Conservation (phyloP, 2,113 vertebrate species). For the Cyphomyrus plagiostoma region DNA sequence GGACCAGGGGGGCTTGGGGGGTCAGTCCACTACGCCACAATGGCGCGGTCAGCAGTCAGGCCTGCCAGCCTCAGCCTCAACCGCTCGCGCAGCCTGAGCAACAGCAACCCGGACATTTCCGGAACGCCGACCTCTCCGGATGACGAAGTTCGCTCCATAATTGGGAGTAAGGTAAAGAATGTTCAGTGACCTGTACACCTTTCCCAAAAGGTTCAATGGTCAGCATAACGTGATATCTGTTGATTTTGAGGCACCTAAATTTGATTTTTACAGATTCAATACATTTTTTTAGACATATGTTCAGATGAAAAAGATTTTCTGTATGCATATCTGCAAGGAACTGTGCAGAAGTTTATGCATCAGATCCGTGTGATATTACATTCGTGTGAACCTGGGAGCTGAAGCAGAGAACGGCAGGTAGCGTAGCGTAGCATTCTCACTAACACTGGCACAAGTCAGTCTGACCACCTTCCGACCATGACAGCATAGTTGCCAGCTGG, state of each 20-base stretch:
- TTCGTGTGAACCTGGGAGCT: background rate
- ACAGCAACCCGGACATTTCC: slow-evolving; percentile 96
- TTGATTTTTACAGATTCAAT: background rate
- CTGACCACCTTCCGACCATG: background rate
- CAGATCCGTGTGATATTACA: background rate
- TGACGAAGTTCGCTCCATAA: slow-evolving; percentile 93
- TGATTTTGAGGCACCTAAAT: background rate
- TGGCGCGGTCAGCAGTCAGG: slow-evolving; percentile 88
- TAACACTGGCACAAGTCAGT: background rate
- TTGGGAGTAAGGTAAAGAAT: slow-evolving; percentile 84
- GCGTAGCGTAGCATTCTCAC: background rate
- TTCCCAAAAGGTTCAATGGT: background rate
- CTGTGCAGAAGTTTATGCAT: background rate
- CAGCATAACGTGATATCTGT: background rate
- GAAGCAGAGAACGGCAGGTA: background rate
- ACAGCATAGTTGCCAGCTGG: background rate
- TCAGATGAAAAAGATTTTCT: background rate
- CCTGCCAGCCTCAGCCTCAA: slow-evolving; percentile 93
- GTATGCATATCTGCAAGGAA: background rate
- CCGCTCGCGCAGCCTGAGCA: slow-evolving; percentile 95
- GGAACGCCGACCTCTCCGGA: slow-evolving; percentile 93
- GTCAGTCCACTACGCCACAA: slow-evolving; percentile 94
- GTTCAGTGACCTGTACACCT: background rate
- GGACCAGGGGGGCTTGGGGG: slow-evolving; percentile 88
- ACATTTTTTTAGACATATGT: background rate